Evolutionary conservation across 2,113 vertebrate species (phyloP).

Genomic region (Phoenicopterus ruber): DNA sequence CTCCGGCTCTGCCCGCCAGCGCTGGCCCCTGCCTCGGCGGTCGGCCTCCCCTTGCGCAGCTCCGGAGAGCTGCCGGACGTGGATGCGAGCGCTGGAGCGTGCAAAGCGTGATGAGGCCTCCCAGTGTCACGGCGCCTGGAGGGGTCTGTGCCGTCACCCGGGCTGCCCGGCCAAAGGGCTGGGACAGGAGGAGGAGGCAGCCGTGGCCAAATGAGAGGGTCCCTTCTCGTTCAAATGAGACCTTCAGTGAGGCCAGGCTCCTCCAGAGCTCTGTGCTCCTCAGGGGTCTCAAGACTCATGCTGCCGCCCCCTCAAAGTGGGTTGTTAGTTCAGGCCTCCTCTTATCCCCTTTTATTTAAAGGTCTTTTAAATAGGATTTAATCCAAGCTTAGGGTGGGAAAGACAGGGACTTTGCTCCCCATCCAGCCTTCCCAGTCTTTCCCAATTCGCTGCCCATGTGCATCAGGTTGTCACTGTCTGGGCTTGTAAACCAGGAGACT

Average conservation of each 20-base stretch:
- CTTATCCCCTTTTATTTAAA: background rate
- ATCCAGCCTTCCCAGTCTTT: background rate
- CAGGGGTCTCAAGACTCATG: background rate
- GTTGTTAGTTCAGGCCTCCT: background rate
- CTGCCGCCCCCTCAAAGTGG: background rate
- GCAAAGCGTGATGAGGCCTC: background rate
- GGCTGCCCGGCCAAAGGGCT: background rate
- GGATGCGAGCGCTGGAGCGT: background rate
- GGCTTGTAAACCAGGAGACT: background rate
- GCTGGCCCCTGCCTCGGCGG: background rate
- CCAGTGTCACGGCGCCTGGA: background rate
- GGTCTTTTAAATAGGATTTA: background rate
- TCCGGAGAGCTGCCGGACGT: accelerated
- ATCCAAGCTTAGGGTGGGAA: background rate
- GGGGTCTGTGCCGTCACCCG: background rate
- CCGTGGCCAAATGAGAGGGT: accelerated
- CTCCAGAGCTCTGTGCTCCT: background rate
- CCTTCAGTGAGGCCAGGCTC: accelerated
- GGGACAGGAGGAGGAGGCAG: background rate
- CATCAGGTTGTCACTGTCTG: background rate
- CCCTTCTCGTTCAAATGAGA: accelerated
- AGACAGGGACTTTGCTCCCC: background rate
- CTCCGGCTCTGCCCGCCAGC: background rate
- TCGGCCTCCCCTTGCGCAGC: accelerated
- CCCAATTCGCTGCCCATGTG: accelerated